Percentiles rank a stretch among this genome's conserved stretches.
phyloP scores from a whole-genome alignment of 2,797 vertebrate species.

The Peromyscus attwateri region DNA sequence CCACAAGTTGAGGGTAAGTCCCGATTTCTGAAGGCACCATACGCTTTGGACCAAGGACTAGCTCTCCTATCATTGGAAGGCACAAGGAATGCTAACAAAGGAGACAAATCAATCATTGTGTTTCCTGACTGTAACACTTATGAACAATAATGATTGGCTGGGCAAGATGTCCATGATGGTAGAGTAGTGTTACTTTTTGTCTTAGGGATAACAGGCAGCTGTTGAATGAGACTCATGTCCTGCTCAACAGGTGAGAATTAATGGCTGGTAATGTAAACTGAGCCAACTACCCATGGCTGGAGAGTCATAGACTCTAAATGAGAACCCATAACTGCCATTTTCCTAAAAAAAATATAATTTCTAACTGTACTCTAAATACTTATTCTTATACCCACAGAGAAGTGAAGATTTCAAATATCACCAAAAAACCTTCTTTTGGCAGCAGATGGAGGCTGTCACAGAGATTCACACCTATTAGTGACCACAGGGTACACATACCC shows the following conservation, averaged over 20 bases:
- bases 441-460: too few relatives aligned
- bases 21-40: background rate
- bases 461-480: background rate
- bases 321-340: background rate
- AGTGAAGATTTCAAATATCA: too few relatives aligned
- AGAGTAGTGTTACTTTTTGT: background rate
- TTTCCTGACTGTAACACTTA: background rate
- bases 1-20: too few relatives aligned
- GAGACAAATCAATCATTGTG: background rate
- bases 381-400: background rate
- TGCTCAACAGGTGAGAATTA: background rate
- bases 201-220: too few relatives aligned
- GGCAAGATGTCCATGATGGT: background rate
- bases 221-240: background rate
- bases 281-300: background rate
- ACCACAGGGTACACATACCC: background rate
- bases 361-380: background rate
- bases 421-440: too few relatives aligned
- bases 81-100: background rate
- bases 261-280: background rate
- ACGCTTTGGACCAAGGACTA: background rate
- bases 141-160: background rate
- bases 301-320: background rate
- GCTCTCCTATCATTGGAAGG: background rate
- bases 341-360: background rate